These are phyloP conservation scores for Exocentrus adspersus DNA, from an alignment of 2,888 invertebrate species.

Conservation along the genomic window DNA sequence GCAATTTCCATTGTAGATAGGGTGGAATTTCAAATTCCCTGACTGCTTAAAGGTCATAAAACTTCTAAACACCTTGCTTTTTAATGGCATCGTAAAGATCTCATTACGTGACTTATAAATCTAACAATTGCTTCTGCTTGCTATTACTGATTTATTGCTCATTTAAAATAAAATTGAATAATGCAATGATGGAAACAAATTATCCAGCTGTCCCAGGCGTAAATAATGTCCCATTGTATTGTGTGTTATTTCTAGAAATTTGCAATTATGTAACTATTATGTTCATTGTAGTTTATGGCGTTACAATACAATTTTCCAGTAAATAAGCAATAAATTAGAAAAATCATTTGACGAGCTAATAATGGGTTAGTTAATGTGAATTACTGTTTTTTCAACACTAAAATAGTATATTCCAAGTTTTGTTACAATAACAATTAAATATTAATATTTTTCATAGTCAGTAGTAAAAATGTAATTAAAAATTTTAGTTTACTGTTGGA, in stretches of 20 bases:
- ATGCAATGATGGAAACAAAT: slow-evolving; percentile 22
- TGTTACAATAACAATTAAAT: slow-evolving; percentile 1
- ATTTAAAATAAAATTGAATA: slow-evolving; percentile 25
- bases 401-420: background rate
- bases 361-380: slow-evolving; percentile 13
- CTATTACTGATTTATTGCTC: slow-evolving; percentile 48
- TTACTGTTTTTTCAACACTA: slow-evolving; percentile 20
- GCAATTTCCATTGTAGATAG: slow-evolving; percentile 43
- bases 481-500: background rate
- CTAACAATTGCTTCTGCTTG: slow-evolving; percentile 52
- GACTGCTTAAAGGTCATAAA: slow-evolving; percentile 25
- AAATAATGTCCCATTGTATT: slow-evolving; percentile 24
- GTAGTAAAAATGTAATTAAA: background rate
- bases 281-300: slow-evolving; percentile 13
- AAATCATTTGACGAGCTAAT: slow-evolving; percentile 19
- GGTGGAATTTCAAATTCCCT: slow-evolving; percentile 25
- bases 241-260: slow-evolving; percentile 15
- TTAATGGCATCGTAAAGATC: slow-evolving; percentile 56
- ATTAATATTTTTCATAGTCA: background rate
- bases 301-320: slow-evolving; percentile 17
- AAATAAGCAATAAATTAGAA: slow-evolving; percentile 22
- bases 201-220: slow-evolving; percentile 18
- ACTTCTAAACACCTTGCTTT: slow-evolving; percentile 49
- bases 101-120: slow-evolving; percentile 55
- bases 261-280: slow-evolving; percentile 24